A percentile compares a stretch with the other conserved stretches of the same genome.
These are phyloP conservation scores for Silvanus unidentatus DNA, from an alignment of 2,888 invertebrate genomes.

Conservation along the genomic window DNA sequence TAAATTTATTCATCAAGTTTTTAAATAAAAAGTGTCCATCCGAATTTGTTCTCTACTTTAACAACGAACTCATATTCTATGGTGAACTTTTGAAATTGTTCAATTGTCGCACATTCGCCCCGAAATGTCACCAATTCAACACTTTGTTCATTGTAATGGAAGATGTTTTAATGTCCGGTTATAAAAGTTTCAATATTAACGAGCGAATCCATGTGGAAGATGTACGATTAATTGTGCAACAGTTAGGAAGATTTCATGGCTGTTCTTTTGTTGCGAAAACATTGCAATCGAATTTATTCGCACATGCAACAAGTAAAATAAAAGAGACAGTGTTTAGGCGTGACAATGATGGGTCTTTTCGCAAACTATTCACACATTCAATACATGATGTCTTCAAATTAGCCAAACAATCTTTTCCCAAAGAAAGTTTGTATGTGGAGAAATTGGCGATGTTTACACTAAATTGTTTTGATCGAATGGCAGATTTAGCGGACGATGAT, in stretches of 20 bases:
- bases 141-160: slow-evolving; percentile 12
- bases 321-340: slow-evolving; percentile 18
- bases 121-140: slow-evolving; percentile 7
- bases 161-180: slow-evolving; percentile 7
- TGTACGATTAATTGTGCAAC: slow-evolving; percentile 5
- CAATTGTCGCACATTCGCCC: slow-evolving; percentile 7
- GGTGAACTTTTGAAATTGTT: slow-evolving; percentile 10
- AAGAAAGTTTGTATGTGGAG: slow-evolving; percentile 21
- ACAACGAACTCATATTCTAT: slow-evolving; percentile 17
- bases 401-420: slow-evolving; percentile 21
- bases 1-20: slow-evolving; percentile 8
- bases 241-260: slow-evolving; percentile 19
- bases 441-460: slow-evolving; percentile 19
- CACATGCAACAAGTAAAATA: slow-evolving; percentile 19
- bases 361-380: slow-evolving; percentile 18
- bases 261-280: slow-evolving; percentile 22
- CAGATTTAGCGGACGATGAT: slow-evolving; percentile 8
- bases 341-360: slow-evolving; percentile 8
- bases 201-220: slow-evolving; percentile 4
- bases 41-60: slow-evolving; percentile 12
- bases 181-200: slow-evolving; percentile 10
- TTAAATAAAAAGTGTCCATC: neutral
- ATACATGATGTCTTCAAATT: slow-evolving; percentile 24
- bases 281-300: slow-evolving; percentile 16
- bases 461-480: slow-evolving; percentile 15